phyloP scores from a whole-genome alignment of 2,113 vertebrate species.

The Nanorana parkeri region DNA sequence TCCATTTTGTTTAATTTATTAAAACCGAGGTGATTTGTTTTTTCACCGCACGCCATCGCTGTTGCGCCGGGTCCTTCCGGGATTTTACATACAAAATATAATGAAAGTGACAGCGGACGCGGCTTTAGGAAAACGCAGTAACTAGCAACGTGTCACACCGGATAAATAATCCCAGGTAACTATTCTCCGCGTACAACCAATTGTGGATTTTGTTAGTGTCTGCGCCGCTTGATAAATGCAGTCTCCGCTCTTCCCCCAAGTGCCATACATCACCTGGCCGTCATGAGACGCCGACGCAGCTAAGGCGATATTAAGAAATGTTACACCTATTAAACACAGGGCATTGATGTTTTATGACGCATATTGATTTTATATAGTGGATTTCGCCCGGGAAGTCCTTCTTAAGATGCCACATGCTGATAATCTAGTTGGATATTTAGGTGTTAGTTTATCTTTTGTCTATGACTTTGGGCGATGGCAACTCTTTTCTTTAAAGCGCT shows the following conservation, averaged over 20 bases:
- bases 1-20: no score
- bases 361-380: background rate
- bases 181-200: background rate
- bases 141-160: constrained; percentile 10
- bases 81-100: background rate
- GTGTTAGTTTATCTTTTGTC: no score
- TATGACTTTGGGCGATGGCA: no score
- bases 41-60: background rate
- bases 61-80: background rate
- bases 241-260: constrained; percentile 8
- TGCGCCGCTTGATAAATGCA: background rate
- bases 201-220: constrained; percentile 24
- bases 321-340: background rate
- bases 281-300: background rate
- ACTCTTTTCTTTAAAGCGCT: no score
- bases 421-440: background rate
- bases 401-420: background rate
- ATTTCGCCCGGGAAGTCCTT: background rate
- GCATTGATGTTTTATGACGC: background rate
- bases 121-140: constrained; percentile 11
- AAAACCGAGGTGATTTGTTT: no score
- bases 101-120: background rate
- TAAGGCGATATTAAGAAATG: background rate
- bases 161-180: constrained; percentile 17
- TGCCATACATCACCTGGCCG: background rate